Evolutionary conservation across 2,888 invertebrate genomes (phyloP).

Genomic region (Heliconius ismenius): DNA sequence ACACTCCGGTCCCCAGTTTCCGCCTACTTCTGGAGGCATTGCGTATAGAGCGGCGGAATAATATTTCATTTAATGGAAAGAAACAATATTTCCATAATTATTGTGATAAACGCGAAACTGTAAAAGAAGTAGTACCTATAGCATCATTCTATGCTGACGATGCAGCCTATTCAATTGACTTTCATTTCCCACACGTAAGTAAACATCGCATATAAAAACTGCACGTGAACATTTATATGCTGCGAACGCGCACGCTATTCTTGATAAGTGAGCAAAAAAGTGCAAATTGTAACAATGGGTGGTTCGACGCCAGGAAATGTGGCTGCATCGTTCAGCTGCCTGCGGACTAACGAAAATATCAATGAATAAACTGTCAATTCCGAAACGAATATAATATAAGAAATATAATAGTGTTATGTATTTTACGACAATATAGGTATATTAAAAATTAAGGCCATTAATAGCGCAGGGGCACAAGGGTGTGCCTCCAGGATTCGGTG

Average conservation of each 20-base stretch:
- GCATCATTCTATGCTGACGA: constrained; percentile 30
- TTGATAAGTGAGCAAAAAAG: constrained; percentile 61
- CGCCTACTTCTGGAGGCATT: too few relatives aligned
- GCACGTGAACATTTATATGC: constrained; percentile 45
- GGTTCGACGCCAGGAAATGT: constrained; percentile 71
- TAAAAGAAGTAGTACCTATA: constrained; percentile 35
- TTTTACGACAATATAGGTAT: not conserved
- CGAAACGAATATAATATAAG: too few relatives aligned
- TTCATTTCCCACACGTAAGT: constrained; percentile 50
- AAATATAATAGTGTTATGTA: not conserved
- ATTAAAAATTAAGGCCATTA: too few relatives aligned
- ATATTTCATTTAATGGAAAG: constrained; percentile 24
- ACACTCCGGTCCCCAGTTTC: too few relatives aligned
- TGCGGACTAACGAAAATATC: constrained; percentile 20
- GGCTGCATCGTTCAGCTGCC: constrained; percentile 45
- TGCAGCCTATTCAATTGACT: constrained; percentile 43
- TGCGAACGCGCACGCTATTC: constrained; percentile 50
- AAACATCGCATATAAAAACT: constrained; percentile 49
- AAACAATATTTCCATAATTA: constrained; percentile 17
- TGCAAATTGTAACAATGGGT: constrained; percentile 67
- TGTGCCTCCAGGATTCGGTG: too few relatives aligned
- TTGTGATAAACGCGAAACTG: constrained; percentile 31
- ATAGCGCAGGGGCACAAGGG: too few relatives aligned
- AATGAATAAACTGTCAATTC: constrained; percentile 37
- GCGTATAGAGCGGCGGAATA: not conserved